Percentiles rank a stretch among this genome's conserved stretches.
phyloP scores from a whole-genome alignment of 2,888 invertebrate genomes.

The Epistrophe eligans region DNA sequence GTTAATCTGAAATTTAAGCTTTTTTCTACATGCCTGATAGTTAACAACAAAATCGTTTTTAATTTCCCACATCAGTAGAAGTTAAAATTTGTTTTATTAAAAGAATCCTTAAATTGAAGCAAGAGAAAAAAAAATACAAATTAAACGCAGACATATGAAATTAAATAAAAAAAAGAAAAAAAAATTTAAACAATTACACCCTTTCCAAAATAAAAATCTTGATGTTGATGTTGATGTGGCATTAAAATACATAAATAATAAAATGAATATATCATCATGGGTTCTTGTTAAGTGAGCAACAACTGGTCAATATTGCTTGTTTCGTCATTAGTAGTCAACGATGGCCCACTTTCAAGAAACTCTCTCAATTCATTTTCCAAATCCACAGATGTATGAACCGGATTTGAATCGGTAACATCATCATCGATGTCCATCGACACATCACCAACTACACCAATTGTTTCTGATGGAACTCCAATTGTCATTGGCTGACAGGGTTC shows the following conservation, averaged over 20 bases:
- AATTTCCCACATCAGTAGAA: conserved; percentile 64
- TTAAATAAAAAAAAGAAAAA: conserved; percentile 35
- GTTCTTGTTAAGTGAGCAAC: conserved; percentile 79
- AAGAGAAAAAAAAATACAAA: conserved; percentile 6
- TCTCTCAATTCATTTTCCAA: conserved; percentile 89
- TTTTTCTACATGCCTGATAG: too few relatives aligned
- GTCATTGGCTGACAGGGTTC: conserved; percentile 80
- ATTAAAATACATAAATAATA: conserved; percentile 25
- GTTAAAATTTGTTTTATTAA: conserved; percentile 76
- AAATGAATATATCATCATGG: neutral
- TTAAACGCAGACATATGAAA: conserved; percentile 3
- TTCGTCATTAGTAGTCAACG: conserved; percentile 81
- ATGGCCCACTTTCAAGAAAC: conserved; percentile 88
- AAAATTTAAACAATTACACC: conserved; percentile 54
- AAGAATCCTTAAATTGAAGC: conserved; percentile 6
- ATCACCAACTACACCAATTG: conserved; percentile 37
- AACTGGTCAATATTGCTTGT: conserved; percentile 85
- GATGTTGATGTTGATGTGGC: neutral
- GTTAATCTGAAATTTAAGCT: too few relatives aligned
- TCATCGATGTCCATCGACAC: conserved; percentile 83
- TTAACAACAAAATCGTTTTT: neutral
- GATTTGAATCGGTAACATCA: conserved; percentile 77
- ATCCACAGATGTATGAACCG: conserved; percentile 83
- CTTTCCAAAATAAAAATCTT: neutral
- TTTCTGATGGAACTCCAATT: conserved; percentile 44